Evolutionary conservation across 2,888 invertebrate genomes (phyloP).

Genomic region (Drosophila tanythrix): DNA sequence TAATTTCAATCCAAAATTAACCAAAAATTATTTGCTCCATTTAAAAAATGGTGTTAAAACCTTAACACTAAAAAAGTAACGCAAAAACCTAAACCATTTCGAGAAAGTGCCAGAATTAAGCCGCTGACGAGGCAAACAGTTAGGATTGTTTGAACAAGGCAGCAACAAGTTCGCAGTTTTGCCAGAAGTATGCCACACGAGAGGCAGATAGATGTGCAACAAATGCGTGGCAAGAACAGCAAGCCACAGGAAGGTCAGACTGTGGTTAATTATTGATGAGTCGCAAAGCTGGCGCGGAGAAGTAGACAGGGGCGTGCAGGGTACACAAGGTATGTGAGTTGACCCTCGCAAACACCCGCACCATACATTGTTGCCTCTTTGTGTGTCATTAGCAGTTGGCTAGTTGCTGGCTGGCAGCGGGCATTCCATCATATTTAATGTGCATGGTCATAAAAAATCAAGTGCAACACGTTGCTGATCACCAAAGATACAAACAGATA

Average conservation of each 20-base stretch:
- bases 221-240: slow-evolving; percentile 43
- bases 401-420: slow-evolving; percentile 48
- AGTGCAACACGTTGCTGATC: slow-evolving; percentile 73
- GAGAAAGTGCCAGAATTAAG: slow-evolving; percentile 30
- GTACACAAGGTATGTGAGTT: slow-evolving; percentile 5
- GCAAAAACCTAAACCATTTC: slow-evolving; percentile 14
- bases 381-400: slow-evolving; percentile 54
- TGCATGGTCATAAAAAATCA: slow-evolving; percentile 72
- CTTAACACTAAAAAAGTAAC: background rate
- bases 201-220: slow-evolving; percentile 5
- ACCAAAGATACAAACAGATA: slow-evolving; percentile 11
- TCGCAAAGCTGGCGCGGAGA: background rate
- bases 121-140: slow-evolving; percentile 53
- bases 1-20: too few species aligned
- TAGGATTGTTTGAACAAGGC: slow-evolving; percentile 43
- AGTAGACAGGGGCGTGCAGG: background rate
- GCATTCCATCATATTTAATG: slow-evolving; percentile 73
- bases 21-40: slow-evolving; percentile 45
- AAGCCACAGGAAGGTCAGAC: slow-evolving; percentile 61
- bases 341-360: slow-evolving; percentile 50
- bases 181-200: slow-evolving; percentile 2
- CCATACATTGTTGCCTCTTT: slow-evolving; percentile 27
- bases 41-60: slow-evolving; percentile 31
- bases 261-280: slow-evolving; percentile 72
- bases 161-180: slow-evolving; percentile 4